A percentile compares a stretch with the other conserved stretches of the same genome.
Evolutionary conservation across 2,113 vertebrate species (phyloP).

Genomic region (Acrocephalus kingi): DNA sequence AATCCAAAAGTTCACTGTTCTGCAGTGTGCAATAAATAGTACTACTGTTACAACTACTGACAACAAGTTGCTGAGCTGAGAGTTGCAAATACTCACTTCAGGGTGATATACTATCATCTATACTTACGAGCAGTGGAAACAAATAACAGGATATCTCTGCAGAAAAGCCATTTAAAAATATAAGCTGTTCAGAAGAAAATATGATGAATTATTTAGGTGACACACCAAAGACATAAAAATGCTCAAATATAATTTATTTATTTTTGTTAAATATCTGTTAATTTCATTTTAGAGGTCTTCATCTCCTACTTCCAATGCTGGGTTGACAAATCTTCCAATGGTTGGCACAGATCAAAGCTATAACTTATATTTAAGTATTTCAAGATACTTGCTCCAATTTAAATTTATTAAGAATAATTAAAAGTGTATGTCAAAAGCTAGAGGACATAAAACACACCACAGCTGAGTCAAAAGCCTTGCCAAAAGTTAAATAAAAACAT

Average conservation of each 20-base stretch:
- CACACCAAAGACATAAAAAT: conserved; percentile 35
- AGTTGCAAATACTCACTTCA: neutral
- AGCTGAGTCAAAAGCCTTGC: neutral
- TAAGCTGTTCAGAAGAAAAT: neutral
- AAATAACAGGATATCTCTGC: neutral
- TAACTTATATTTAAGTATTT: conserved; percentile 33
- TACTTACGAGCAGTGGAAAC: neutral
- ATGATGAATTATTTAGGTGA: conserved; percentile 29
- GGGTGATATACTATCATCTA: neutral
- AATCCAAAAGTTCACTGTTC: neutral
- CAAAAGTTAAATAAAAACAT: conserved; percentile 43
- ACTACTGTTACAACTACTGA: neutral
- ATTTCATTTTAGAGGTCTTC: conserved; percentile 26
- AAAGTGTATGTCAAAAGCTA: conserved; percentile 14
- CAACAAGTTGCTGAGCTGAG: conserved; percentile 6
- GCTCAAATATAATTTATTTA: conserved; percentile 14
- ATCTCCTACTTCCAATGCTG: neutral
- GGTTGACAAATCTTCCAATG: conserved; percentile 10
- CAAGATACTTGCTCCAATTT: conserved; percentile 33
- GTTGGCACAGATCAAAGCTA: conserved; percentile 13
- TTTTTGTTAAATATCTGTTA: conserved; percentile 32
- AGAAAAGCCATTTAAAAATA: conserved; percentile 37
- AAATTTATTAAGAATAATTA: conserved; percentile 61
- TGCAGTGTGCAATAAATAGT: neutral
- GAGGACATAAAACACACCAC: conserved; percentile 9